Evolutionary conservation across 2,113 vertebrate species (phyloP).

Genomic region (Trachemys scripta): DNA sequence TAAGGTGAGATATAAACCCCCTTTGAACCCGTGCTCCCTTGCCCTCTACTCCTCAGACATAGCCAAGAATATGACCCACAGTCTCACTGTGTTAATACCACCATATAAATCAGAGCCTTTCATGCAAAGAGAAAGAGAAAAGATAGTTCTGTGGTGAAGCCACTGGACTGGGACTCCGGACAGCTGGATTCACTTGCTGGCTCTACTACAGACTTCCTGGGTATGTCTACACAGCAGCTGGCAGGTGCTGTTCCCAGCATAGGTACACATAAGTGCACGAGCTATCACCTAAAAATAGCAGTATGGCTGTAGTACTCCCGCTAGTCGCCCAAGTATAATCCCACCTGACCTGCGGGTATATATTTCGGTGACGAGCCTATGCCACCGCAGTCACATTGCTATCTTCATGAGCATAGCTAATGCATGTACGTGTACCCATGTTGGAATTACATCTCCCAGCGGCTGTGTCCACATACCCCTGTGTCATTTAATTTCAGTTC

Average conservation of each 20-base stretch:
- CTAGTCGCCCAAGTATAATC: not conserved
- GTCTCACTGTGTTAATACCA: fast-evolving
- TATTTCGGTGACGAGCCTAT: not conserved
- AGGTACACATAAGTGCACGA: not conserved
- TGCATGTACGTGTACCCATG: no score
- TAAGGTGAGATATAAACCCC: fast-evolving
- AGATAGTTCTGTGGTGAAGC: fast-evolving
- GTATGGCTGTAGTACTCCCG: not conserved
- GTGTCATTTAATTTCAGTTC: not conserved
- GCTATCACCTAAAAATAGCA: not conserved
- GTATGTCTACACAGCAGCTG: not conserved
- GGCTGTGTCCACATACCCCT: not conserved
- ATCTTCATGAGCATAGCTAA: not conserved
- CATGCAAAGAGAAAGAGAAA: fast-evolving
- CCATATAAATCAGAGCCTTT: not conserved
- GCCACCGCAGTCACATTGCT: not conserved
- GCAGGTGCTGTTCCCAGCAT: not conserved
- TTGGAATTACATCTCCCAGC: not conserved
- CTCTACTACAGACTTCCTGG: not conserved
- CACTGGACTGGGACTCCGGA: not conserved
- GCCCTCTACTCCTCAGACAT: not conserved
- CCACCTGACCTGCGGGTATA: not conserved
- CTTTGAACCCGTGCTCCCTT: fast-evolving
- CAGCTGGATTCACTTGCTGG: fast-evolving
- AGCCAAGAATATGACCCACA: fast-evolving